Percentiles rank a stretch among this genome's conserved stretches.
Evolutionary conservation across 2,113 vertebrate species (phyloP).

Genomic region (Leptosomus discolor): DNA sequence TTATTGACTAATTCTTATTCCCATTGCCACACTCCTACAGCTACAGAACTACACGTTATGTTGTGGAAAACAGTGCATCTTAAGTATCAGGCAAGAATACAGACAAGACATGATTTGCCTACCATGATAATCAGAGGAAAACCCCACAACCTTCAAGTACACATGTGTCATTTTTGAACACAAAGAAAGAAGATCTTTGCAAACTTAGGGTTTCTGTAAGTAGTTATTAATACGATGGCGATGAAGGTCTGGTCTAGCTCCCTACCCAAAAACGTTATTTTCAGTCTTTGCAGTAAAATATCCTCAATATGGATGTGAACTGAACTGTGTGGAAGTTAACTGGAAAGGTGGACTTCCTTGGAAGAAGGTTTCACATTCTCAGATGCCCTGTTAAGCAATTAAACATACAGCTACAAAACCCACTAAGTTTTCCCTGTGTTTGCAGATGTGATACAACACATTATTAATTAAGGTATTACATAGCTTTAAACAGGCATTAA

Average conservation of each 20-base stretch:
- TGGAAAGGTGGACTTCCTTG: neutral
- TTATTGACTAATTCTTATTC: neutral
- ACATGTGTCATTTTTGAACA: neutral
- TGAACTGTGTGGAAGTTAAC: neutral
- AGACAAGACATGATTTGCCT: neutral
- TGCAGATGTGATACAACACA: neutral
- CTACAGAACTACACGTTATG: neutral
- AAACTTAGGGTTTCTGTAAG: neutral
- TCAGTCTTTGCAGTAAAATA: neutral
- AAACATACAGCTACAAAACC: neutral
- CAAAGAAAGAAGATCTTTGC: neutral
- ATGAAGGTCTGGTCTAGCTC: neutral
- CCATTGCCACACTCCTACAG: neutral
- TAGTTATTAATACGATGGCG: rapidly evolving
- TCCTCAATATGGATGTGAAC: neutral
- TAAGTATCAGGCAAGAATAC: neutral
- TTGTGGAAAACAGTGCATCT: neutral
- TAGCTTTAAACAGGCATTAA: neutral
- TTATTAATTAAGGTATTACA: neutral
- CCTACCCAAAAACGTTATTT: neutral
- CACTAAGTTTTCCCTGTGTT: neutral
- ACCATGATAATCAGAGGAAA: neutral
- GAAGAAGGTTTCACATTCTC: neutral
- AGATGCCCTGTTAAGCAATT: neutral
- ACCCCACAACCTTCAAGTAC: neutral